Evolutionary conservation across 2,888 invertebrate genomes (phyloP), one percentile per base, ranked within the genome.

Genomic region (Limenitis camilla): DNA sequence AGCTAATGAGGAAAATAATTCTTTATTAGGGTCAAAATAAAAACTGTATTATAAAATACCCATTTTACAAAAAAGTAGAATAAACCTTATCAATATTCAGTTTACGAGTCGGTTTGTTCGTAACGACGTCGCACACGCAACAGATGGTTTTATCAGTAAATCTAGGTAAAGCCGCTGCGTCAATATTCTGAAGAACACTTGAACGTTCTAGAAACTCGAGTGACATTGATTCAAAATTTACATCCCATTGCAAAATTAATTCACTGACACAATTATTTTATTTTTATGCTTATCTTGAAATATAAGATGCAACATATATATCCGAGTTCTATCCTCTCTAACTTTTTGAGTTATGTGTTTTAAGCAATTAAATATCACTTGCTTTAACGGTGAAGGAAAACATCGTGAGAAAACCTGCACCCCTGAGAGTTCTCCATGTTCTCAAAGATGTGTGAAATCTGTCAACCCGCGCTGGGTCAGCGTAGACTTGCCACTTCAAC

Each of bases 191-290:
- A 40, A 53, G 44, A 47, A 42, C 49, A 52, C 27, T 48, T 45
- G 41, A 53, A 54, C 51, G 47, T 53, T 59, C 54, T 54, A 60
- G 52, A 50, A 44, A 42, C 49, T 61, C 68, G 68, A 67, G 64
- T 66, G 62, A 59, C 67, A 67, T 64, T 68, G 67, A 69, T 67
- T 63, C 59, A 62, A 61, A 52, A 59, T 59, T 64, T 52, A 51
- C 58, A 55, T 59, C 54, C 50, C 54, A 49, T 58, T 53, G 58
- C 58, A n/a, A 53, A 59, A 63, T 49, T 53, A 56, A 59, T 56
- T 65, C 58, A 61, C 62, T 62, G 49, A 27, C 45, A 42, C 33
- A 39, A 7, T 33, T 19, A 19, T 39, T 56, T 55, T 56, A 53
- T 58, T 56, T 61, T 58, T 58, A 56, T 55, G 51, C 52, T 63